Conservation (phyloP, 1,140 invertebrate species). For the Epicauta chinensis region DNA sequence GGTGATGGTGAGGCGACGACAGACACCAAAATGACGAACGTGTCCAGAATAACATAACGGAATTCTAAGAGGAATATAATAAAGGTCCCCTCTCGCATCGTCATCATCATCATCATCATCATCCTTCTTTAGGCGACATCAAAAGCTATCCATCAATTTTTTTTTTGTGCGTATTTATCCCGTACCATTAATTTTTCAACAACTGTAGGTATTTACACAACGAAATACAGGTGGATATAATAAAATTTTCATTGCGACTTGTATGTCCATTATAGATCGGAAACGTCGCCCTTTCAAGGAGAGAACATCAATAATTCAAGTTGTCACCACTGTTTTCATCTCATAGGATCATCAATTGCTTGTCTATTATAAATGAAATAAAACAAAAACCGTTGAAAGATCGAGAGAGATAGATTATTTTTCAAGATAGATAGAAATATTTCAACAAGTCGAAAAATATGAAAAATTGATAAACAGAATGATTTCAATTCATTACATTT, state of each 20-base stretch:
- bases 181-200: neutral
- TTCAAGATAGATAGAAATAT: too few relatives aligned
- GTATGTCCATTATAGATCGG: conserved; percentile 4
- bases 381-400: neutral
- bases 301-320: conserved; percentile 13
- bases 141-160: too few relatives aligned
- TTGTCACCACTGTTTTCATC: conserved; percentile 13
- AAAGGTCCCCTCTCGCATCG: neutral
- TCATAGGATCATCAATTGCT: conserved; percentile 11
- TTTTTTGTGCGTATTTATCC: too few relatives aligned
- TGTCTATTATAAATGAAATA: conserved; percentile 10
- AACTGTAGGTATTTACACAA: conserved; percentile 9
- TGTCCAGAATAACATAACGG: conserved; percentile 15
- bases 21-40: conserved; percentile 19
- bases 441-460: too few relatives aligned
- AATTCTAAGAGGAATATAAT: too few relatives aligned
- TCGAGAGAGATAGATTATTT: too few relatives aligned
- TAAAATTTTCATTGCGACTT: conserved; percentile 12
- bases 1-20: neutral
- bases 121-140: too few relatives aligned
- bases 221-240: conserved; percentile 8
- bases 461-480: too few relatives aligned
- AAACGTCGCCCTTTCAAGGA: neutral
- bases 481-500: too few relatives aligned
- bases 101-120: too few relatives aligned